These are phyloP conservation scores for Cyanoliseus patagonus DNA, from an alignment of 2,113 vertebrate species.

Conservation along the genomic window DNA sequence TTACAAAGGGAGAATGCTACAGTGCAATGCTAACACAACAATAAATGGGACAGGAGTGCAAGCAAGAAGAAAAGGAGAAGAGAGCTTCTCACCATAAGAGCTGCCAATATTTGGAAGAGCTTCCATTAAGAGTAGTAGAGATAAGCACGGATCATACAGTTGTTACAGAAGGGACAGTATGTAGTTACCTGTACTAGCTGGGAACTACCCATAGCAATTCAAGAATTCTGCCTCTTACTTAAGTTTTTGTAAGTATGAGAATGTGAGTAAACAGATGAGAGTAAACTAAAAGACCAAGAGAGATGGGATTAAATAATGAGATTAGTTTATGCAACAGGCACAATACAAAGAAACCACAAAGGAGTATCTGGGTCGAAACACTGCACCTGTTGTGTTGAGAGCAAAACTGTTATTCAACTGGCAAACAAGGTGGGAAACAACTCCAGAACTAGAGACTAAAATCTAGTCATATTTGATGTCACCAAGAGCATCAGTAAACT, in stretches of 20 bases:
- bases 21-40: background rate
- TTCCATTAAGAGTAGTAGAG: background rate
- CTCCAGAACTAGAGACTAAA: background rate
- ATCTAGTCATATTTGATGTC: background rate
- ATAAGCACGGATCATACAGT: background rate
- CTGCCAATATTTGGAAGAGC: background rate
- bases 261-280: background rate
- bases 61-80: background rate
- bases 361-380: background rate
- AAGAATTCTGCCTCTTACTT: background rate
- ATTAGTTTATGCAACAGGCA: background rate
- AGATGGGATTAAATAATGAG: background rate
- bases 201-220: background rate
- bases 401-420: background rate
- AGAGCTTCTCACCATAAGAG: background rate
- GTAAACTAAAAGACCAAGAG: background rate
- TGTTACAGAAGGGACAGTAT: background rate
- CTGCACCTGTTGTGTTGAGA: background rate
- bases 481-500: background rate
- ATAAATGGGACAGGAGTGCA: background rate
- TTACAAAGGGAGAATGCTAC: background rate
- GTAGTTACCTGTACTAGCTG: background rate
- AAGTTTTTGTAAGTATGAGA: background rate
- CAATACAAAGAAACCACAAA: background rate
- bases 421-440: background rate